Evolutionary conservation across 1,140 invertebrate species (phyloP).

Genomic region (Drosophila albomicans): DNA sequence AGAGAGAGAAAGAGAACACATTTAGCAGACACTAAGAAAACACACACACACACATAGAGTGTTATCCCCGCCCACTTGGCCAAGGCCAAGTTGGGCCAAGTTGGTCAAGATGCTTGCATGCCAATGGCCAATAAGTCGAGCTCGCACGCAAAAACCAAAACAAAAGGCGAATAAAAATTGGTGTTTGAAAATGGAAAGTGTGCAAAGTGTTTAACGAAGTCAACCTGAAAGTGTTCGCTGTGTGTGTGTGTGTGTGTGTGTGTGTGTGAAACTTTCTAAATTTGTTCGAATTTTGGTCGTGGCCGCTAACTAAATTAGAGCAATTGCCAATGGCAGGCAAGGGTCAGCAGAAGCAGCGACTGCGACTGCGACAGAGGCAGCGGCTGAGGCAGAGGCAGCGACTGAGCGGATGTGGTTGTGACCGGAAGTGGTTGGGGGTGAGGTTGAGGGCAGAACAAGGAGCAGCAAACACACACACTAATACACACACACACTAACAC

Average conservation of each 20-base stretch:
- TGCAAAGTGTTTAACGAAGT: slow-evolving; percentile 30
- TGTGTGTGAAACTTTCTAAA: slow-evolving; percentile 56
- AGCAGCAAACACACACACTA: slow-evolving; percentile 23
- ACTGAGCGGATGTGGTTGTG: slow-evolving; percentile 57
- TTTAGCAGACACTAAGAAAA: slow-evolving; percentile 47
- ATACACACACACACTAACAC: not conserved
- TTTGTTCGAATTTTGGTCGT: slow-evolving; percentile 50
- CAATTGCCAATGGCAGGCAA: slow-evolving; percentile 47
- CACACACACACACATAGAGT: slow-evolving; percentile 12
- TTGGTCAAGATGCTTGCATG: slow-evolving; percentile 71
- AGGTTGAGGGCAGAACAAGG: slow-evolving; percentile 18
- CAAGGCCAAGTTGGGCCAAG: slow-evolving; percentile 72
- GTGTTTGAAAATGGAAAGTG: slow-evolving; percentile 64
- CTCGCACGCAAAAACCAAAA: slow-evolving; percentile 66
- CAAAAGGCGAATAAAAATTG: slow-evolving; percentile 58
- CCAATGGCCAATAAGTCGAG: slow-evolving; percentile 76
- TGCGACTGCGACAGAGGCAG: slow-evolving; percentile 23
- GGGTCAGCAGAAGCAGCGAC: slow-evolving; percentile 53
- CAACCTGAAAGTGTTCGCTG: slow-evolving; percentile 16
- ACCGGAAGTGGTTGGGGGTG: slow-evolving; percentile 57
- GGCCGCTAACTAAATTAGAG: slow-evolving; percentile 63
- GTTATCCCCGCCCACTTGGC: slow-evolving; percentile 18
- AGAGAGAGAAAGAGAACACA: slow-evolving; percentile 15
- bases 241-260: no score
- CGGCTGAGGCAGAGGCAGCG: slow-evolving; percentile 18